Percentiles rank a stretch among this genome's conserved stretches.
Evolutionary conservation across 2,113 vertebrate species (phyloP).

Genomic region (Corvus cornix): DNA sequence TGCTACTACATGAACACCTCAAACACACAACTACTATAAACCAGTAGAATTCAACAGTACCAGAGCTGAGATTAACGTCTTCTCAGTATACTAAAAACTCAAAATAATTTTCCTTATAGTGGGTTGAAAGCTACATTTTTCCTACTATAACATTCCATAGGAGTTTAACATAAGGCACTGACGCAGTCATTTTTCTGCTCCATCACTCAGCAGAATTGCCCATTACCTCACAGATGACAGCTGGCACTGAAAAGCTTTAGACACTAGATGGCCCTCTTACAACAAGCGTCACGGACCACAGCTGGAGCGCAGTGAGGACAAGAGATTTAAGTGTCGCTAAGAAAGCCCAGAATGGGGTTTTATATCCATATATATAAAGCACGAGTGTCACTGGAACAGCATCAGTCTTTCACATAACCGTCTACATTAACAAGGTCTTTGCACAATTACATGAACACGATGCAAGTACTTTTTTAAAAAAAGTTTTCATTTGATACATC

Average conservation of each 20-base stretch:
- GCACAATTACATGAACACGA: not conserved
- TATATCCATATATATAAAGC: not conserved
- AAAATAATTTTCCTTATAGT: not conserved
- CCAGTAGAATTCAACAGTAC: not conserved
- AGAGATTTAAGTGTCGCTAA: not conserved
- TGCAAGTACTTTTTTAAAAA: not conserved
- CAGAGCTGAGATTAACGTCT: not conserved
- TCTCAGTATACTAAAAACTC: not conserved
- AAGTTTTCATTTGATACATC: not conserved
- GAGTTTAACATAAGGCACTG: not conserved
- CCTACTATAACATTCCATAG: not conserved
- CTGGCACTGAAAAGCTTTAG: not conserved
- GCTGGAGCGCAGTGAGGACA: not conserved
- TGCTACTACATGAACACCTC: not conserved
- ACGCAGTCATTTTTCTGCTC: not conserved
- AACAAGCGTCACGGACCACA: not conserved
- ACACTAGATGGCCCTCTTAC: conserved; percentile 72
- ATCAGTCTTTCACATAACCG: not conserved
- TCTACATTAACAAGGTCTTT: not conserved
- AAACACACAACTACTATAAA: not conserved
- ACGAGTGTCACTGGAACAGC: not conserved
- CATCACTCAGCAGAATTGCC: not conserved
- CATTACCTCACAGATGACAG: not conserved
- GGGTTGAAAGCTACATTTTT: not conserved
- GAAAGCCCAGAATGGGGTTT: not conserved